These are phyloP conservation scores for Drosophila ananassae DNA, from an alignment of 1,140 invertebrate genomes.

Conservation along the genomic window DNA sequence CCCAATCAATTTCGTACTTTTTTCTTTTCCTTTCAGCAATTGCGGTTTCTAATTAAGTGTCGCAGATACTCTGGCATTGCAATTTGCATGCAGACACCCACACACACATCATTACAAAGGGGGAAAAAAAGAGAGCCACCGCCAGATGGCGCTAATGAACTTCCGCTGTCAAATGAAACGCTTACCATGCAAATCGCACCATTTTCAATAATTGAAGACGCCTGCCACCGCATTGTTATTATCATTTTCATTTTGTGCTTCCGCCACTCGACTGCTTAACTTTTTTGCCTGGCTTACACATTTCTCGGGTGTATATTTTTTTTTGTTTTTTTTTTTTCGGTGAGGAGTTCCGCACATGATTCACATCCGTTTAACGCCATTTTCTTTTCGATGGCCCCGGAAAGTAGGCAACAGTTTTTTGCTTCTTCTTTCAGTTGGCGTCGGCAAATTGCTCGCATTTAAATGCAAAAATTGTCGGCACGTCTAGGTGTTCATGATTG, in stretches of 20 bases:
- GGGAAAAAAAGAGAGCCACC: neutral
- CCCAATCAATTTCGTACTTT: conserved; percentile 49
- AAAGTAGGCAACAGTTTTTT: conserved; percentile 70
- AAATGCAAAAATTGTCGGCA: conserved; percentile 80
- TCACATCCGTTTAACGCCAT: conserved; percentile 69
- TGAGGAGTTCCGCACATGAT: conserved; percentile 65
- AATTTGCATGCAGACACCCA: conserved; percentile 26
- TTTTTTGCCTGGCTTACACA: conserved; percentile 28
- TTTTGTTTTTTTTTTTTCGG: conserved; percentile 20
- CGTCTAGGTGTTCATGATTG: conserved; percentile 73
- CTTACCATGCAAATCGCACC: conserved; percentile 74
- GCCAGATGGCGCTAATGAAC: conserved; percentile 67
- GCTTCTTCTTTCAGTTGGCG: conserved; percentile 3
- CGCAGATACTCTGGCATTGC: conserved; percentile 48
- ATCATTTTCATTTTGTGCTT: conserved; percentile 79
- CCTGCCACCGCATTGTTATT: conserved; percentile 72
- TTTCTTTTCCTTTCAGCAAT: conserved; percentile 19
- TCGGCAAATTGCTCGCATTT: conserved; percentile 76
- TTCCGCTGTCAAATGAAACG: conserved; percentile 77
- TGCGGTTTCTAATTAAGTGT: conserved; percentile 74
- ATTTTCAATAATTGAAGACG: conserved; percentile 76
- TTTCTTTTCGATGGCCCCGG: conserved; percentile 47
- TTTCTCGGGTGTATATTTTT: conserved; percentile 14
- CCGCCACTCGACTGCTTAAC: conserved; percentile 50
- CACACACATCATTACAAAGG: neutral